Evolutionary conservation across 2,113 vertebrate genomes (phyloP), one percentile per base, ranked within the genome.

Genomic region (Ascaphus truei): DNA sequence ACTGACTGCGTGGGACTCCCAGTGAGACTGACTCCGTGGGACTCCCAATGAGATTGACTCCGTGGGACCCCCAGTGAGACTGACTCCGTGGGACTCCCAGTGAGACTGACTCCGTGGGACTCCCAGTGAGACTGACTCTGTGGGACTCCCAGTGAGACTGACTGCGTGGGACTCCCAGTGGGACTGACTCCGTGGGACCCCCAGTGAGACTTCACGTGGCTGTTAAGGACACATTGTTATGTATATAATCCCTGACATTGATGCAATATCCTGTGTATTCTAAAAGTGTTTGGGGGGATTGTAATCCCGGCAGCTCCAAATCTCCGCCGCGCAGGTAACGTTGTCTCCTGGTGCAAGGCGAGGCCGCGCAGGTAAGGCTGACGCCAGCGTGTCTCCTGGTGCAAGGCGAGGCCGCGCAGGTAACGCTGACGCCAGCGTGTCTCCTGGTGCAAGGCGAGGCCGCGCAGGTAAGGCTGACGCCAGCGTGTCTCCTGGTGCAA

Each of bases 331-430:
- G 34, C 47, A 52, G 45, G 62, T 52, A 37, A 31, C 25, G 30
- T 20, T 39, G 62, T 65, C 62, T 65, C 62, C 33, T 41, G 39
- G 47, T 50, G 26, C 10, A 65, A 50, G 62, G 62, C 26, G 62
- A 27, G 62, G 62, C 50, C 10, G 41, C 10, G 41, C 48, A 5
- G 48, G n/a, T n/a, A n/a, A n/a, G n/a, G n/a, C n/a, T n/a, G n/a
- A n/a, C n/a, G n/a, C n/a, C n/a, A n/a, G n/a, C n/a, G n/a, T 39
- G 62, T 65, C 62, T 65, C 62, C 33, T 41, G 39, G 47, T 50
- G 26, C 10, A 65, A 50, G 62, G 62, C 26, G 62, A 27, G 62
- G 48, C 48, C 16, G 51, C 7, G 34, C 47, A 52, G 45, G 62
- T 52, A 37, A 31, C 25, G 30, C 30, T 39, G 62, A n/a, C n/a